Conservation (phyloP, 2,888 invertebrate species). For the Chymomyza amoena region DNA sequence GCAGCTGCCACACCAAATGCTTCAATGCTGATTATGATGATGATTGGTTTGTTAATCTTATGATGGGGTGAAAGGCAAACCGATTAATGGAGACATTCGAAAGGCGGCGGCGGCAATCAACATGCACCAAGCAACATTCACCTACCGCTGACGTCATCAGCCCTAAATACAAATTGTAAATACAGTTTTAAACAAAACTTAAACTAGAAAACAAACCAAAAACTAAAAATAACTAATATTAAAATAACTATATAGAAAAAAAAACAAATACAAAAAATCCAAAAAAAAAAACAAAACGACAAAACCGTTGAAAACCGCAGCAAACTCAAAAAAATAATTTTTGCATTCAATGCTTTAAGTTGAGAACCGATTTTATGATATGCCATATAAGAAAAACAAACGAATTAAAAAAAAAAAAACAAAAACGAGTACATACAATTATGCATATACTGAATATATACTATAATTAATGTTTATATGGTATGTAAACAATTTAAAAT, state of each 20-base stretch:
- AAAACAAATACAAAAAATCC: background rate
- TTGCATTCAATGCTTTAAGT: background rate
- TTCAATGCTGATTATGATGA: conserved; percentile 19
- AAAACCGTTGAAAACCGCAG: background rate
- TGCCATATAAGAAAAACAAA: too few species aligned
- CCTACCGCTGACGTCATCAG: background rate
- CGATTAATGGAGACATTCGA: background rate
- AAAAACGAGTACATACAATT: background rate
- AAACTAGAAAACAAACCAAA: conserved; percentile 26
- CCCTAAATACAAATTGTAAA: conserved; percentile 66
- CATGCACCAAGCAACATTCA: background rate
- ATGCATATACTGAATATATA: background rate
- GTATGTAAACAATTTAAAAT: background rate
- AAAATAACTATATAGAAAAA: background rate
- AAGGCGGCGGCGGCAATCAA: conserved; percentile 10
- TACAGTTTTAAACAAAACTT: conserved; percentile 64
- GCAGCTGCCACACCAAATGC: conserved; percentile 6
- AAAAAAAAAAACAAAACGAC: background rate
- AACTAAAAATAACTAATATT: background rate
- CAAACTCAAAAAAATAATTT: background rate
- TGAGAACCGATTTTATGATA: background rate
- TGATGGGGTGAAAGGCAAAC: conserved; percentile 48
- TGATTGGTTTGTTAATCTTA: conserved; percentile 13
- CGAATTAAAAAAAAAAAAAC: too few species aligned
- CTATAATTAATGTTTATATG: background rate